Evolutionary conservation across 2,888 invertebrate genomes (phyloP).

Genomic region (Mythimna impura): DNA sequence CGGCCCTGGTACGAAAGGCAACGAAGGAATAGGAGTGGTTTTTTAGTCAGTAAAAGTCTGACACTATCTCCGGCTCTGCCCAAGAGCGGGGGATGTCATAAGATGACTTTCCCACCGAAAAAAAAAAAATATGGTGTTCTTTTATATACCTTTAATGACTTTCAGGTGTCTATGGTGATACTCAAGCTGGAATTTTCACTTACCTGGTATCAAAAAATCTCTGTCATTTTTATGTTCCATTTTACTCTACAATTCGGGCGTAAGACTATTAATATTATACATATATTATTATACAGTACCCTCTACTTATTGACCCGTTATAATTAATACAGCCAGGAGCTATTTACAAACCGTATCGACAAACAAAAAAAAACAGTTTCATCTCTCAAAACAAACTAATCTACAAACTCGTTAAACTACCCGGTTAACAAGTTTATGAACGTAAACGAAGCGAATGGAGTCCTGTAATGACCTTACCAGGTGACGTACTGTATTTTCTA

Average conservation of each 20-base stretch:
- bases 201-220: background rate
- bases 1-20: no score
- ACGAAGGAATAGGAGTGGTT: no score
- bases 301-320: background rate
- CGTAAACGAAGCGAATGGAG: no score
- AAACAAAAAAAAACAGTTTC: background rate
- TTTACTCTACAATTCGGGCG: background rate
- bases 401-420: conserved; percentile 19
- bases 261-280: background rate
- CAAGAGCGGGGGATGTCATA: no score
- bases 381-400: conserved; percentile 4
- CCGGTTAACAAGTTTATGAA: conserved; percentile 6
- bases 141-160: background rate
- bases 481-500: background rate
- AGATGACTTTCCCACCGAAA: no score
- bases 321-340: background rate
- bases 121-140: no score
- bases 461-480: no score
- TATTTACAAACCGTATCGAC: no score
- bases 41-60: no score
- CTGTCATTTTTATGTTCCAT: background rate
- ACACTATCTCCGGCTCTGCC: no score
- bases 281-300: background rate
- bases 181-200: background rate
- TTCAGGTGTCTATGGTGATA: background rate